Base-by-base conservation (phyloP, 2,888 invertebrate species). In the Ryuthela nishihirai region DNA sequence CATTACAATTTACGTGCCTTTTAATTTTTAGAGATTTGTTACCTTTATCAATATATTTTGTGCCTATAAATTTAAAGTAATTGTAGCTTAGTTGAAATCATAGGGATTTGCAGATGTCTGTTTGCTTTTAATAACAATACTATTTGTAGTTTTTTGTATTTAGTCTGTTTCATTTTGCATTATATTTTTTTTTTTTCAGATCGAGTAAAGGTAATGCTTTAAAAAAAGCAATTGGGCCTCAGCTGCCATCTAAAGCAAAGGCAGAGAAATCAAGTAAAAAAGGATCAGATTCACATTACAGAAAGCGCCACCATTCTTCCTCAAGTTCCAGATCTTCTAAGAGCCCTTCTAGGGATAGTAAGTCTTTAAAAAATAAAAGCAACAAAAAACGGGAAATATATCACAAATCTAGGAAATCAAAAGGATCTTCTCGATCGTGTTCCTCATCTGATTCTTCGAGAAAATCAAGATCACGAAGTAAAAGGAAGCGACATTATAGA, bases 391-490 rank as follows among this genome's bases (percentile, higher is more conserved):
- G 39, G 21, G n/a, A 21, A 39, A 20, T n/a, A 5, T n/a, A 39
- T 24, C 18, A 15, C 32, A 29, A 32, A 32, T 44, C 44, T 1
- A 26, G 44, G 4, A 32, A 29, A 1, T 29, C 44, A 7, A 18
- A 10, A 3, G 26, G 17, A 1, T 12, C 24, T 0, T 62, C 56
- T 20, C 50, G 48, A 25, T 34, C 43, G 21, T 42, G 54, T 29
- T 46, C 54, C 15, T 43, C 45, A 18, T 60, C 60, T n/a, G 49
- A 47, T 38, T 48, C 53, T 26, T 48, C 47, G 9, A 39, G 25
- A 7, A 61, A 55, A 47, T 38, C 39, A 12, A 34, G 15, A 15
- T 43, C 43, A 4, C 21, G 25, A 18, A 36, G 39, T 21, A 55
- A 29, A 20, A 40, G 34, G 5, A 36, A 20, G 24, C 25, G 24